phyloP scores from a whole-genome alignment of 1,140 invertebrate species.

The Drosophila nigromelanica region DNA sequence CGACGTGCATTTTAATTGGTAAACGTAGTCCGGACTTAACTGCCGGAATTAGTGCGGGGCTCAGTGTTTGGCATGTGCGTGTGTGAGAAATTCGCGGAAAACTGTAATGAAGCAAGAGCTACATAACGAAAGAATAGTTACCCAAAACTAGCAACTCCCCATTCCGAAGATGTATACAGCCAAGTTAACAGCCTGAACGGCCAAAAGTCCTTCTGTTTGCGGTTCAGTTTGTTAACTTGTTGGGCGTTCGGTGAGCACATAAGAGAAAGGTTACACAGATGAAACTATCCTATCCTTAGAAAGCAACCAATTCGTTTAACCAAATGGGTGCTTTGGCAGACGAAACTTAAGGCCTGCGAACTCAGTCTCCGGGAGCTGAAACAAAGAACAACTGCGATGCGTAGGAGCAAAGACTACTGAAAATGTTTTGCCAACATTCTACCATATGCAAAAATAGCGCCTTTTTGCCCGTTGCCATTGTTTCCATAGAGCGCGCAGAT shows the following conservation, averaged over 20 bases:
- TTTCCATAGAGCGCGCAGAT: conserved; percentile 27
- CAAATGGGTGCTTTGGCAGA: not conserved
- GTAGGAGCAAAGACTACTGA: conserved; percentile 5
- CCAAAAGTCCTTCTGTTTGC: not conserved
- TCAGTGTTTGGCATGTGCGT: conserved; percentile 9
- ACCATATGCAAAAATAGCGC: conserved; percentile 56
- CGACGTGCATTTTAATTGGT: conserved; percentile 68
- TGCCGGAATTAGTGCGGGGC: conserved; percentile 55
- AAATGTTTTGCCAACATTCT: conserved; percentile 70
- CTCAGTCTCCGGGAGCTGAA: no score
- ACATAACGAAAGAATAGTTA: not conserved
- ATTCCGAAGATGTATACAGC: not conserved
- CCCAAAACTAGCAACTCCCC: not conserved
- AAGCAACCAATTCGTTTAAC: not conserved
- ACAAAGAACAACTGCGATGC: not conserved
- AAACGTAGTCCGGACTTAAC: conserved; percentile 50
- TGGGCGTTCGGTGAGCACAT: no score
- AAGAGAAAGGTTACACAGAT: conserved; percentile 69
- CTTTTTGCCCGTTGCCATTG: conserved; percentile 27
- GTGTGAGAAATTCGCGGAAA: conserved; percentile 46
- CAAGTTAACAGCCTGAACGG: not conserved
- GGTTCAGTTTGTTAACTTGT: conserved; percentile 6
- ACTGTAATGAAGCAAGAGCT: not conserved
- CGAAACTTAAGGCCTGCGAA: not conserved
- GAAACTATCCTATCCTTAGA: conserved; percentile 29